These are phyloP conservation scores for Chelon auratus DNA, from an alignment of 2,797 vertebrate genomes.

Conservation along the genomic window DNA sequence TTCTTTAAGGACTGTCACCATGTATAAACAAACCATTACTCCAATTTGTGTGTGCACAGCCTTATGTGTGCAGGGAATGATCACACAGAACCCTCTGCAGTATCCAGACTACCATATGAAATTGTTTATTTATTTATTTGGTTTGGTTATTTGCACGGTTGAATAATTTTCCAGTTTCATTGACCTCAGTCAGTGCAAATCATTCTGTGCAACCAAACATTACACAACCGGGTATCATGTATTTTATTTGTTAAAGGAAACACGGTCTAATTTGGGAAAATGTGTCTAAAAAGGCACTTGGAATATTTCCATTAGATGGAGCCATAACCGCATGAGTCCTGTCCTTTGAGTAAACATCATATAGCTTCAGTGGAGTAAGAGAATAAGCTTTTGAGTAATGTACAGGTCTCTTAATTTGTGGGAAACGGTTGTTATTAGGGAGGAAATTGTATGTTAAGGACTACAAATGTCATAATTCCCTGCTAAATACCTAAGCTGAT, in stretches of 20 bases:
- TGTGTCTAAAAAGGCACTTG: too few relatives aligned
- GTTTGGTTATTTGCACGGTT: background rate
- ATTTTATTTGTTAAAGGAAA: background rate
- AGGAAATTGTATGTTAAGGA: background rate
- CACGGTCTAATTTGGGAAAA: background rate
- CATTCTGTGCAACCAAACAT: background rate
- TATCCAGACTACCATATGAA: background rate
- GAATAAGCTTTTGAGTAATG: background rate
- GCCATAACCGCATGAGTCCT: background rate
- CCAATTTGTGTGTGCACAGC: constrained; percentile 15
- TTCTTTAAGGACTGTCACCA: constrained; percentile 72
- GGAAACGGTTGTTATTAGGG: too few relatives aligned
- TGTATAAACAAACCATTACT: constrained; percentile 74
- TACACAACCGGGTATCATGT: background rate
- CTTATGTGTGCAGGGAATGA: background rate
- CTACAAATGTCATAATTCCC: constrained; percentile 1
- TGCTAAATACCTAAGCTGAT: constrained; percentile 4
- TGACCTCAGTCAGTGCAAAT: background rate
- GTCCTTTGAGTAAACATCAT: background rate
- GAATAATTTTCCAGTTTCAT: background rate
- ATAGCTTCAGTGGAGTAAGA: background rate
- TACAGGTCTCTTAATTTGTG: background rate
- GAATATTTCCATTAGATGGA: background rate
- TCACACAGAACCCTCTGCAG: background rate
- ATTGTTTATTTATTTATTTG: background rate